A percentile compares a stretch with the other conserved stretches of the same genome.
Evolutionary conservation across 1,140 invertebrate genomes (phyloP).

Genomic region (Eriosoma lanigerum): DNA sequence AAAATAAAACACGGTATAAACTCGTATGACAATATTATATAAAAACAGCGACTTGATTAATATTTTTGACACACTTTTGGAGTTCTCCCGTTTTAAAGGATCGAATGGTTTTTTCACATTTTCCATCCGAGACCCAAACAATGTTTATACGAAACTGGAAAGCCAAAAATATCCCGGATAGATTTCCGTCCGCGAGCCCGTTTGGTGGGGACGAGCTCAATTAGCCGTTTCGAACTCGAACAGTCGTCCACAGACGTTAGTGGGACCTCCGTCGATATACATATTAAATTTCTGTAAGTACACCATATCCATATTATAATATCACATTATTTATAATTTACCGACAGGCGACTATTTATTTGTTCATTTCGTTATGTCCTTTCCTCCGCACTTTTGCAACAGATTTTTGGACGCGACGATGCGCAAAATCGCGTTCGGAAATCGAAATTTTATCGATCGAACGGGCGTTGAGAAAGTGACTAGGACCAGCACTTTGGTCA

Average conservation of each 20-base stretch:
- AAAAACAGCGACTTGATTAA: not conserved
- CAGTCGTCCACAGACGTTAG: conserved; percentile 39
- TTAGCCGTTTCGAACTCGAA: not conserved
- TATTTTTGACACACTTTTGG: conserved; percentile 41
- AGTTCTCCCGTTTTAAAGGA: not conserved
- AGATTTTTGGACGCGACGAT: too few species aligned
- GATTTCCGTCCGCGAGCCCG: conserved; percentile 36
- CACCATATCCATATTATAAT: not conserved
- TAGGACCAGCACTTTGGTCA: too few species aligned
- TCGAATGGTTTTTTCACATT: conserved; percentile 22
- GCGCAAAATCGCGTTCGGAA: too few species aligned
- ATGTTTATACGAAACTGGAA: conserved; percentile 41
- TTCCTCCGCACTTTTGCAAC: too few species aligned
- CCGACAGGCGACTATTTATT: too few species aligned
- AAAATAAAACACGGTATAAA: conserved; percentile 20
- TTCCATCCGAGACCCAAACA: conserved; percentile 4
- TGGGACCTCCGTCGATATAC: conserved; percentile 27
- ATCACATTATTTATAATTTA: not conserved
- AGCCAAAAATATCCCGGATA: conserved; percentile 51
- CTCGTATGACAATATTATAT: not conserved
- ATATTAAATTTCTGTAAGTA: conserved; percentile 38
- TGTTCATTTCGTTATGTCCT: too few species aligned
- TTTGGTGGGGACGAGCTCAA: conserved; percentile 35
- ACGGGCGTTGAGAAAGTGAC: too few species aligned
- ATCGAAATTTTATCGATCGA: too few species aligned